Base-by-base conservation (phyloP, 1,140 invertebrate genomes). In the Rhysida immarginata region DNA sequence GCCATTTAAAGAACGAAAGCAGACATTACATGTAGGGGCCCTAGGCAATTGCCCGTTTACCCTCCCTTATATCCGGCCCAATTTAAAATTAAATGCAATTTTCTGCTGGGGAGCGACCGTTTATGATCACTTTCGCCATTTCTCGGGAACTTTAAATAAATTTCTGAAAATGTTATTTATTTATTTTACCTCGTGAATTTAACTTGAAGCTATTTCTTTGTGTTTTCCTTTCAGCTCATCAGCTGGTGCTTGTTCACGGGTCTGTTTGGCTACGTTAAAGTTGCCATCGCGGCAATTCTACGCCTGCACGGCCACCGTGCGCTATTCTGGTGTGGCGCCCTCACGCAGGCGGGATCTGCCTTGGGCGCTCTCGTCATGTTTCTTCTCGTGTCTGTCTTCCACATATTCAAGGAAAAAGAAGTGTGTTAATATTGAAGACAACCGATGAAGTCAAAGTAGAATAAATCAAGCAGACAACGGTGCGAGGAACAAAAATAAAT, bases 311-410 rank as follows among this genome's bases (percentile, higher is more conserved):
- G 74, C 13, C 66, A 69, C 42, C 62, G 63, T 27, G 73, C 81
- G 29, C 72, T 89, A 58, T 81, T 87, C 62, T 84, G 80, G 66
- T 80, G 78, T 61, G 90, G 90, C 43, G 81, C 77, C 18, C 74
- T 81, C 2, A 87, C 85, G 1, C 89, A 93, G 71, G 64, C 81
- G 41, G 89, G 90, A 26, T 88, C 88, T 1, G 73, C 82, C 0
- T 57, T 81, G 23, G 89, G 89, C 26, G 83, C 87, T n/a, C 62
- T 84, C 8, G 62, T 77, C 1, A 79, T 79, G 50, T 93, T 86
- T 69, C 58, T 79, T 53, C 65, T 89, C 42, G 78, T 93, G 54
- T 89, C 85, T 72, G 77, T 80, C 61, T 75, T 75, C 1, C 59
- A 72, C 13, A 61, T 82, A 1, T 92, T 91, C 49, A 2, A 25